Percentiles rank a stretch among this genome's conserved stretches.
These are phyloP conservation scores for Elanoides forficatus DNA, from an alignment of 2,113 vertebrate species.

Conservation along the genomic window DNA sequence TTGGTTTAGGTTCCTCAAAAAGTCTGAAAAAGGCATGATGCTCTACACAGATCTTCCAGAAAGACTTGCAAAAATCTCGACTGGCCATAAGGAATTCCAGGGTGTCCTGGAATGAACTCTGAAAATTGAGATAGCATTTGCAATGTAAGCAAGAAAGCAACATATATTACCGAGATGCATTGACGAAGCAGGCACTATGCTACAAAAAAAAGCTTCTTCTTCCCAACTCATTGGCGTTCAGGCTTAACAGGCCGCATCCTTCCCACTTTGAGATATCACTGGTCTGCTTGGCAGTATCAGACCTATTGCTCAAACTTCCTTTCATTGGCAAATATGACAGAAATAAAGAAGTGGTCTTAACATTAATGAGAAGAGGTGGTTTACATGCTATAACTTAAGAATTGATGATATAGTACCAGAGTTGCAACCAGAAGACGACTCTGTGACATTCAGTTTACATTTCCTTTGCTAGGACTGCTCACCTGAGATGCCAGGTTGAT, in stretches of 20 bases:
- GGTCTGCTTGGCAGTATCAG: not conserved
- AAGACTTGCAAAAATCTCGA: conserved; percentile 96
- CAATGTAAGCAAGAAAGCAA: not conserved
- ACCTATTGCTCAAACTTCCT: not conserved
- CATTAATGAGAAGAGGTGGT: not conserved
- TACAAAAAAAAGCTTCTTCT: not conserved
- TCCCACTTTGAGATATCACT: not conserved
- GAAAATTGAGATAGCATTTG: conserved; percentile 15
- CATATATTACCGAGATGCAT: not conserved
- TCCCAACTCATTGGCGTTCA: not conserved
- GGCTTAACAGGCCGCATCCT: not conserved
- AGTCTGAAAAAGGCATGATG: conserved; percentile 98
- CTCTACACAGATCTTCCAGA: conserved; percentile 99
- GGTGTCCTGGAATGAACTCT: conserved; percentile 93
- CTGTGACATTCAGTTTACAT: not conserved
- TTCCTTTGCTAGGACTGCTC: not conserved
- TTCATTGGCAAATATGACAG: not conserved
- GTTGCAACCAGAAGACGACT: not conserved
- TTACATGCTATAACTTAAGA: not conserved
- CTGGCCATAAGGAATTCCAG: conserved; percentile 96
- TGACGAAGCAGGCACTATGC: not conserved
- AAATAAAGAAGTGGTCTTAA: not conserved
- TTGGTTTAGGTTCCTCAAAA: conserved; percentile 95
- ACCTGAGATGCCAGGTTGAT: not conserved
- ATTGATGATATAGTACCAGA: not conserved